These are phyloP conservation scores for Amia ocellicauda DNA, from an alignment of 2,113 vertebrate species.

Conservation along the genomic window DNA sequence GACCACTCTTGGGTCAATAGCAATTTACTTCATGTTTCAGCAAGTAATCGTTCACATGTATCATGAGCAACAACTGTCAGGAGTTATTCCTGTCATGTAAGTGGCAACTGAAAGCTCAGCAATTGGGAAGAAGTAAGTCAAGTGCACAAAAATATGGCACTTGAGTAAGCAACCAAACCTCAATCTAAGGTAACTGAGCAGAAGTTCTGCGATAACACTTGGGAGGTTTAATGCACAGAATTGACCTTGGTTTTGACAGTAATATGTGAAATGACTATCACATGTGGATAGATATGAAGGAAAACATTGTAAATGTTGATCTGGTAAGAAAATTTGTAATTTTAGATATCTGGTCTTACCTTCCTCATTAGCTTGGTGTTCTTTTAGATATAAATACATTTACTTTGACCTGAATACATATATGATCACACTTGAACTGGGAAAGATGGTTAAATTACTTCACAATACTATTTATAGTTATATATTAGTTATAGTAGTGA, in stretches of 20 bases:
- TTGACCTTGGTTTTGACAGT: too few species aligned
- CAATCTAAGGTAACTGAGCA: neutral
- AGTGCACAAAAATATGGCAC: neutral
- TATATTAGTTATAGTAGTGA: too few species aligned
- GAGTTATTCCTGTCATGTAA: neutral
- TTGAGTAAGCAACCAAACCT: neutral
- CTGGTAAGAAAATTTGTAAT: too few species aligned
- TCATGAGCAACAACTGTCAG: neutral
- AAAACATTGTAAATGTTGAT: too few species aligned
- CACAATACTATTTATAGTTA: too few species aligned
- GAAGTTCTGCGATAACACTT: neutral
- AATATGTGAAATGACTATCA: neutral
- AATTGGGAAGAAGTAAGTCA: neutral
- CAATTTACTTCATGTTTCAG: conserved; percentile 1
- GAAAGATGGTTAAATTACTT: too few species aligned
- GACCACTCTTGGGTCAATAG: neutral
- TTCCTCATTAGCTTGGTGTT: too few species aligned
- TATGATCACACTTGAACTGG: too few species aligned
- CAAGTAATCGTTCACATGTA: neutral
- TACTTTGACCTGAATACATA: too few species aligned
- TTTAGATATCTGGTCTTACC: too few species aligned
- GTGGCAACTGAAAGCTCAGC: neutral
- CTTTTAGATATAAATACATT: too few species aligned
- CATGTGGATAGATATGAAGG: too few species aligned
- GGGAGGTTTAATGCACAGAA: neutral